These are phyloP conservation scores for Mycalesis mineus DNA, from an alignment of 2,888 invertebrate genomes.

Conservation along the genomic window DNA sequence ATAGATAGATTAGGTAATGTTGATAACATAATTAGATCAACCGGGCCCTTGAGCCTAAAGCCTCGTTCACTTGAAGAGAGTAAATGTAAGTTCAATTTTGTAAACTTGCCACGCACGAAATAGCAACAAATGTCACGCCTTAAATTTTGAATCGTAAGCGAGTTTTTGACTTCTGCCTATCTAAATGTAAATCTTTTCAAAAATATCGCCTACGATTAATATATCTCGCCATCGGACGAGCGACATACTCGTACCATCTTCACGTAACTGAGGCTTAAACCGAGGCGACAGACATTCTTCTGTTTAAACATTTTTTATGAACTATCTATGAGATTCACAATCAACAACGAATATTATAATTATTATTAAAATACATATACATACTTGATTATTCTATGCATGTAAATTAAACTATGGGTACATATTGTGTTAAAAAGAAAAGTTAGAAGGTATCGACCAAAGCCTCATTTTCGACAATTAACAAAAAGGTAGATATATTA, in stretches of 20 bases:
- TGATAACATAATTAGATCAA: conserved; percentile 32
- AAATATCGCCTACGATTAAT: background rate
- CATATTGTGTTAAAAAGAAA: background rate
- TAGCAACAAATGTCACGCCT: background rate
- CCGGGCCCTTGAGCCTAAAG: conserved; percentile 32
- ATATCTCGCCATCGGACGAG: background rate
- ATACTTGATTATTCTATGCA: background rate
- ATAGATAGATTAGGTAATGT: conserved; percentile 42
- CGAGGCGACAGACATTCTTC: conserved; percentile 52
- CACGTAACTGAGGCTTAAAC: conserved; percentile 30
- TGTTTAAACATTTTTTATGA: conserved; percentile 29
- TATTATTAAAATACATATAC: conserved; percentile 26
- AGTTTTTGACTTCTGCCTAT: background rate
- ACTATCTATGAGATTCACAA: conserved; percentile 62
- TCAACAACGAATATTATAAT: conserved; percentile 33
- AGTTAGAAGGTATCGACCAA: background rate
- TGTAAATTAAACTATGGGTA: background rate
- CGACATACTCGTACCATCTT: background rate
- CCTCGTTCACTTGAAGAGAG: background rate
- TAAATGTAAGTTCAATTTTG: background rate
- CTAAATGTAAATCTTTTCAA: background rate
- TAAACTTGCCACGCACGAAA: background rate
- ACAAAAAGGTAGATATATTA: no score
- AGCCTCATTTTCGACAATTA: no score
- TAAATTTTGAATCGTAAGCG: background rate